phyloP scores from a whole-genome alignment of 2,113 vertebrate genomes.

The Aleadryas rufinucha region DNA sequence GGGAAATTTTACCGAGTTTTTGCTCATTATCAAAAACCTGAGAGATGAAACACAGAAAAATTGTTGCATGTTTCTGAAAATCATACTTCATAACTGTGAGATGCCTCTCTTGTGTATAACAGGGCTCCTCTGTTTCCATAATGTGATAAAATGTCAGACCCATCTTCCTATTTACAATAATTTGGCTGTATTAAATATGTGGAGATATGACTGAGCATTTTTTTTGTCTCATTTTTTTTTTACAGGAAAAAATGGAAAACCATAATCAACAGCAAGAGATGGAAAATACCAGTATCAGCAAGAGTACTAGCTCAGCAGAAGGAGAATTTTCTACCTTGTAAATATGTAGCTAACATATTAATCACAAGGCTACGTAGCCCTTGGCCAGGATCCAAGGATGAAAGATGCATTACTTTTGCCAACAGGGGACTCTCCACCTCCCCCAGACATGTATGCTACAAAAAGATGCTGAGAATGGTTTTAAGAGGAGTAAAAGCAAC shows the following conservation, averaged over 20 bases:
- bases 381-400: not conserved
- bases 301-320: slow-evolving; percentile 2
- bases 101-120: not conserved
- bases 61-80: not conserved
- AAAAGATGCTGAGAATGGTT: not conserved
- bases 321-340: not conserved
- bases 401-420: not conserved
- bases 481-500: not conserved
- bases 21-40: slow-evolving; percentile 9
- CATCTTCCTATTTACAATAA: not conserved
- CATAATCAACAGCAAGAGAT: not conserved
- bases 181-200: not conserved
- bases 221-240: not conserved
- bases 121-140: not conserved
- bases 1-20: not conserved
- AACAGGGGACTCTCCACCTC: not conserved
- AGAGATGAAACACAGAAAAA: not conserved
- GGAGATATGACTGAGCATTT: not conserved
- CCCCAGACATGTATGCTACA: not conserved
- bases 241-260: not conserved
- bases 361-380: not conserved
- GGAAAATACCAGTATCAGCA: not conserved
- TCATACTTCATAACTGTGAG: not conserved
- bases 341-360: slow-evolving; percentile 14
- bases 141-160: not conserved